Evolutionary conservation across 2,888 invertebrate species (phyloP), one percentile per base, ranked within the genome.

Genomic region (Salpingus planirostris): DNA sequence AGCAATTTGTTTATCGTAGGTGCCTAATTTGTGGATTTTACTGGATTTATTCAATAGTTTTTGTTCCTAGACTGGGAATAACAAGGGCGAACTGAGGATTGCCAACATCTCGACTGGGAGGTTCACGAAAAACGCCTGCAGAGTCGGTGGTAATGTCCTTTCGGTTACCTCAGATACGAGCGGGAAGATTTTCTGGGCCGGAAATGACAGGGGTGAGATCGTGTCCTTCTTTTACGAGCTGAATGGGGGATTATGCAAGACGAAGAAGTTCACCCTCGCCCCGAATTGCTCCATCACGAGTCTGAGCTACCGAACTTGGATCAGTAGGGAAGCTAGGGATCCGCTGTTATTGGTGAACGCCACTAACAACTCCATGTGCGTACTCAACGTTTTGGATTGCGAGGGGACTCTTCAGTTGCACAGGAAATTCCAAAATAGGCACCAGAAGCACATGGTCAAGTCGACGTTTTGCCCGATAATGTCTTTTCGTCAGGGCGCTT

Each of bases 61-160:
- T 40, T 42, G 33, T 25, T 18, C 18, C 13, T 18, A 79, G 77
- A 74, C 78, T 24, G 85, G 85, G 0, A 85, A 81, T 53, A 73
- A 74, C 6, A 69, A 73, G 49, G 84, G 86, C 7, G 73, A 80
- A 64, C 73, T 90, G 1, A 78, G 81, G 54, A 78, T 87, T 11
- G 70, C 87, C 26, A 90, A 90, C 57, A 75, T 89, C 15, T 90
- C 89, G 0, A 89, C 88, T 2, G 89, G 89, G 27, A 82, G 85
- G 47, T 84, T 82, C 56, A 74, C 80, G 15, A 71, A 74, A 66
- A 72, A 71, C 39, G 68, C 69, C 52, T 73, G 74, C 45, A 67
- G 70, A 39, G 50, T 75, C n/a, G 74, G 74, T n/a, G 75, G 75
- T 0, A 62, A 65, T 31, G 70, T 87, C 21, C 62, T 80, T 47